phyloP scores from a whole-genome alignment of 2,797 vertebrate genomes.

The Clamator glandarius region DNA sequence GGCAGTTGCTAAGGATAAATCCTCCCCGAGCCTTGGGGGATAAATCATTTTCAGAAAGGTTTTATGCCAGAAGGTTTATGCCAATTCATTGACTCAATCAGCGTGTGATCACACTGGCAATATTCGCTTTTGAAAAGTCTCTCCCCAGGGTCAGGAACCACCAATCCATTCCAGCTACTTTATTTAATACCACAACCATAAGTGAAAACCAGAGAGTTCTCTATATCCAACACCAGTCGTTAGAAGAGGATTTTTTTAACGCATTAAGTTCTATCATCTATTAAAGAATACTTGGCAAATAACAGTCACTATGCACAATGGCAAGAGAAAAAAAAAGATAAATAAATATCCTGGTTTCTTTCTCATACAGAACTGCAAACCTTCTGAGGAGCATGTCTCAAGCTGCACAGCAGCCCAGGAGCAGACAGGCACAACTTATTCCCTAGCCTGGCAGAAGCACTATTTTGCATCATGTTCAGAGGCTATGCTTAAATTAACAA shows the following conservation, averaged over 20 bases:
- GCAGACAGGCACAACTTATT: not conserved
- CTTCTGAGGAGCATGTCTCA: accelerated
- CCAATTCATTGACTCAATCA: not conserved
- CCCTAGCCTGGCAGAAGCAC: not conserved
- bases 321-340: not conserved
- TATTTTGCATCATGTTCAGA: not conserved
- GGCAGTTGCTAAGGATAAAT: not conserved
- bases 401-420: not conserved
- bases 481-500: not conserved
- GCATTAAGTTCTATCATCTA: not conserved
- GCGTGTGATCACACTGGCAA: not conserved
- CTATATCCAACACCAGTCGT: not conserved
- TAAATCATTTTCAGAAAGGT: not conserved
- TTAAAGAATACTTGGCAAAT: not conserved
- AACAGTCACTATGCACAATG: not conserved
- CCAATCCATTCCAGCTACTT: not conserved
- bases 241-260: not conserved
- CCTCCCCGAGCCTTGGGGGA: not conserved
- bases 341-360: not conserved
- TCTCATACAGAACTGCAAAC: not conserved
- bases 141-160: not conserved
- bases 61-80: not conserved
- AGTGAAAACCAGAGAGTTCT: not conserved
- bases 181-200: not conserved
- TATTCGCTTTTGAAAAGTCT: not conserved